phyloP scores from a whole-genome alignment of 2,113 vertebrate species.

The Ceyx margarethae region DNA sequence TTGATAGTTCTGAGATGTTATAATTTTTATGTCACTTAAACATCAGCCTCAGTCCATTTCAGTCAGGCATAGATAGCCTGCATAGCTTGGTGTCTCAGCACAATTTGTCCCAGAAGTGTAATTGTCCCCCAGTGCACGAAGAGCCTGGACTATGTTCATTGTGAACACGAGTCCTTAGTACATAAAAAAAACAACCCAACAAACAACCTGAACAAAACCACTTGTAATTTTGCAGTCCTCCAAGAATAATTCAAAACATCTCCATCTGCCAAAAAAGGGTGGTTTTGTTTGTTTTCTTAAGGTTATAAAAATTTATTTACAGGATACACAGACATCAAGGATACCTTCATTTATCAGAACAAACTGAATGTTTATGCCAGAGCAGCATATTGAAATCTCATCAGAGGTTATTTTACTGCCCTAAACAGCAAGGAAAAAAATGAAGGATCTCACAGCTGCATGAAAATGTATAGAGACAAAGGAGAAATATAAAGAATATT shows the following conservation, averaged over 20 bases:
- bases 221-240: neutral
- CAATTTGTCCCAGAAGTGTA: neutral
- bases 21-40: neutral
- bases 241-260: conserved; percentile 28
- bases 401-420: neutral
- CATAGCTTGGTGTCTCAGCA: neutral
- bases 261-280: conserved; percentile 1
- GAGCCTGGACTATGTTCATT: neutral
- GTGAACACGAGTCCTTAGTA: neutral
- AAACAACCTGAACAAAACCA: neutral
- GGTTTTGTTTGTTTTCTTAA: conserved; percentile 5
- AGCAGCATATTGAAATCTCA: neutral
- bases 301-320: conserved; percentile 23
- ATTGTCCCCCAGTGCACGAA: neutral
- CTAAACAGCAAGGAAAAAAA: neutral
- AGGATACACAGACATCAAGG: conserved; percentile 5
- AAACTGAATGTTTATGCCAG: neutral
- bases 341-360: neutral
- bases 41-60: neutral
- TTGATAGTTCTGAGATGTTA: neutral
- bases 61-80: neutral
- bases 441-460: neutral
- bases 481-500: neutral
- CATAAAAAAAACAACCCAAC: neutral
- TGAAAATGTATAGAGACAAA: neutral